phyloP scores from a whole-genome alignment of 2,113 vertebrate species.

The Paedocypris sp. region DNA sequence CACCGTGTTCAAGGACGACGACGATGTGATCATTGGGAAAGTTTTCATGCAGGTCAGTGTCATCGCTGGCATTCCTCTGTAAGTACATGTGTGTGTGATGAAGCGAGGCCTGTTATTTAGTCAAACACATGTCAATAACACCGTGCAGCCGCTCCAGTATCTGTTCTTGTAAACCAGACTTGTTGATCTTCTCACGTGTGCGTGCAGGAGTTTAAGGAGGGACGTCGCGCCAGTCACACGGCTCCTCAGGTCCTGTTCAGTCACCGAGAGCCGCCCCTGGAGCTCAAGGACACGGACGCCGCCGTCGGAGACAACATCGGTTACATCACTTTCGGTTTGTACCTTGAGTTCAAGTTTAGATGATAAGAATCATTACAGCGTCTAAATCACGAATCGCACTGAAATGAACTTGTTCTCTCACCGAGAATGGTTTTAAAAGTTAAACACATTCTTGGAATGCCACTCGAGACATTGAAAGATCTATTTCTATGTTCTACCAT shows the following conservation, averaged over 20 bases:
- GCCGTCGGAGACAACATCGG: constrained; percentile 95
- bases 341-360: neutral
- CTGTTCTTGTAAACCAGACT: neutral
- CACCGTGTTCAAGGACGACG: constrained; percentile 97
- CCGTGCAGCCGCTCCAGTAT: too few relatives aligned
- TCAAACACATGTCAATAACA: too few relatives aligned
- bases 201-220: constrained; percentile 92
- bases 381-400: neutral
- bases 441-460: too few relatives aligned
- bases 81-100: too few relatives aligned
- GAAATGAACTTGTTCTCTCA: too few relatives aligned
- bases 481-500: too few relatives aligned
- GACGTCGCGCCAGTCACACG: constrained; percentile 92
- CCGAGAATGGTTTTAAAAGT: too few relatives aligned
- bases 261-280: constrained; percentile 93
- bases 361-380: neutral
- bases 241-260: constrained; percentile 97
- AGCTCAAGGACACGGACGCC: constrained; percentile 92
- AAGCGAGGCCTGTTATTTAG: too few relatives aligned
- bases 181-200: neutral
- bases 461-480: too few relatives aligned
- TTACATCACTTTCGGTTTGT: constrained; percentile 94
- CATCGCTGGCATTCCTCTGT: neutral
- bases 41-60: constrained; percentile 94
- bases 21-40: constrained; percentile 95